These are phyloP conservation scores for Drosophila nebulosa DNA, from an alignment of 1,140 invertebrate genomes.

Conservation along the genomic window DNA sequence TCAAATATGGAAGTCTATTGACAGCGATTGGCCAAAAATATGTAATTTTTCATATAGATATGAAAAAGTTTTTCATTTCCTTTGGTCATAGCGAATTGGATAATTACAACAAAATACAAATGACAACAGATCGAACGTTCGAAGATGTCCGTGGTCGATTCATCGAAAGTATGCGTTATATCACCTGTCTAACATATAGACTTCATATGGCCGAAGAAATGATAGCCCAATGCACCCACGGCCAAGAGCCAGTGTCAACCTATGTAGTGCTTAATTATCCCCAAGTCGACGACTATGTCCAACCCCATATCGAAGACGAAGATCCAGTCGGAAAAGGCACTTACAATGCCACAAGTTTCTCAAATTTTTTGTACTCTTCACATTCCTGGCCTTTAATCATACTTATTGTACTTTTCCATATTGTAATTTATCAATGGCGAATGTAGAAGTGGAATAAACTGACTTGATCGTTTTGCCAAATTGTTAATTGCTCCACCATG, in stretches of 20 bases:
- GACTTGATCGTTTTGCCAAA: not conserved
- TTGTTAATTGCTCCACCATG: not conserved
- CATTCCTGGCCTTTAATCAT: not conserved
- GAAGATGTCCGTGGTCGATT: too few relatives aligned
- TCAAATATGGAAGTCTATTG: too few relatives aligned
- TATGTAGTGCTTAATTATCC: not conserved
- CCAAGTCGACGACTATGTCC: not conserved
- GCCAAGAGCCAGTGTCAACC: too few relatives aligned
- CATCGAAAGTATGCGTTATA: not conserved
- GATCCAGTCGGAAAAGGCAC: too few relatives aligned
- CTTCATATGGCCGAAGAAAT: slow-evolving; percentile 14
- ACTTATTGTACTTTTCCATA: not conserved
- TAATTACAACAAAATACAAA: too few relatives aligned
- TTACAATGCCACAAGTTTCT: too few relatives aligned
- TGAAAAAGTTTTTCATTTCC: not conserved
- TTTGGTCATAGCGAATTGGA: not conserved
- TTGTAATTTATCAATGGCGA: not conserved
- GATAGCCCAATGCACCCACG: not conserved
- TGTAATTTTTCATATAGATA: not conserved
- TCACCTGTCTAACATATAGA: not conserved
- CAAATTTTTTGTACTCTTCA: not conserved
- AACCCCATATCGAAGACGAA: too few relatives aligned
- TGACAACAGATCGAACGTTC: not conserved
- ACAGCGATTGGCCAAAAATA: not conserved
- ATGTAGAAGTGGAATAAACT: not conserved